Conservation (phyloP, 2,888 invertebrate genomes). For the Lycaena phlaeas region DNA sequence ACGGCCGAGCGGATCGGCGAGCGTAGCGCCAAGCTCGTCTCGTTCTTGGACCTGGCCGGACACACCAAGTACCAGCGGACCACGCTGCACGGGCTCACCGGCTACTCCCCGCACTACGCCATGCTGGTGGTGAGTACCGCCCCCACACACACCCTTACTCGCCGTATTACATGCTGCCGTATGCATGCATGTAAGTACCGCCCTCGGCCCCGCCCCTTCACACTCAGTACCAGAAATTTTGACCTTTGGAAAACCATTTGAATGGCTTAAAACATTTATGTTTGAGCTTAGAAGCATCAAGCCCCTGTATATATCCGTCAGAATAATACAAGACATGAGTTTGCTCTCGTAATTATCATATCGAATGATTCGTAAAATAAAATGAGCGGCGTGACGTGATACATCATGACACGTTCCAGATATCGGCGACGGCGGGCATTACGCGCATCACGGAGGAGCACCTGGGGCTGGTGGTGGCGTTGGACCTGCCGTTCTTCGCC, state of each 20-base stretch:
- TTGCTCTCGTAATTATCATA: too few species aligned
- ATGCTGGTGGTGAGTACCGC: slow-evolving; percentile 46
- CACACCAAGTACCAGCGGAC: slow-evolving; percentile 96
- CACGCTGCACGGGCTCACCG: slow-evolving; percentile 94
- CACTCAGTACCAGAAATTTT: too few species aligned
- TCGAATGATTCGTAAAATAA: too few species aligned
- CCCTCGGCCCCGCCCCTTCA: too few species aligned
- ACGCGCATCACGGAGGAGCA: slow-evolving; percentile 92
- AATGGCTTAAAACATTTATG: too few species aligned
- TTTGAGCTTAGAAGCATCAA: too few species aligned
- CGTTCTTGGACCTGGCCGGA: slow-evolving; percentile 96
- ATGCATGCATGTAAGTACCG: slow-evolving; percentile 40
- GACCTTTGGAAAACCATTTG: too few species aligned
- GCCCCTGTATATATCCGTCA: too few species aligned
- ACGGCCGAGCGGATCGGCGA: slow-evolving; percentile 96
- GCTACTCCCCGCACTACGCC: slow-evolving; percentile 89
- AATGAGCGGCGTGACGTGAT: too few species aligned
- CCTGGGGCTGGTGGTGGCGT: slow-evolving; percentile 84
- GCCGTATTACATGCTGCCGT: slow-evolving; percentile 80
- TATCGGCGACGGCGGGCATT: slow-evolving; percentile 86
- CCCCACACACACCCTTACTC: too few species aligned
- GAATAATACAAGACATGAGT: too few species aligned
- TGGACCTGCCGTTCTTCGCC: slow-evolving; percentile 92
- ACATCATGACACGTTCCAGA: too few species aligned
- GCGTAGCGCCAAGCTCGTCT: slow-evolving; percentile 91